Evolutionary conservation across 2,797 vertebrate species (phyloP).

Genomic region (Megalops cyprinoides): DNA sequence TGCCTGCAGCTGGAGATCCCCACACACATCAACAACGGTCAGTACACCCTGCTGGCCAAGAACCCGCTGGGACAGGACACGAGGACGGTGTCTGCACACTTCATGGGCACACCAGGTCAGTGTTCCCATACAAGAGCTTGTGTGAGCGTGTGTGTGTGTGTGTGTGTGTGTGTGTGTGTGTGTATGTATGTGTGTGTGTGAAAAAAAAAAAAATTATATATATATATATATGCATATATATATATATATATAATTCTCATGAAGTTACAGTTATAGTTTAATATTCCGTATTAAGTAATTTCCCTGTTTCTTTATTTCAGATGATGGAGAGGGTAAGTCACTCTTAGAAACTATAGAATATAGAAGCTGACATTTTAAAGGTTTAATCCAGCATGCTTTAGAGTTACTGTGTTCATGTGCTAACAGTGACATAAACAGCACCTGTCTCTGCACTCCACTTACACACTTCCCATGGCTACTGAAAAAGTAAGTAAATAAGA

Average conservation of each 20-base stretch:
- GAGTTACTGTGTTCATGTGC: background rate
- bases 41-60: constrained; percentile 88
- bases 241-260: no score
- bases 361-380: no score
- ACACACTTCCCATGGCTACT: no score
- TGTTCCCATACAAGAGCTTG: constrained; percentile 56
- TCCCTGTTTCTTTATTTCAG: constrained; percentile 8
- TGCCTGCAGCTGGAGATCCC: constrained; percentile 94
- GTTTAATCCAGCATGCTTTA: background rate
- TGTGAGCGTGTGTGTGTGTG: background rate
- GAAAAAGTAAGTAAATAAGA: no score
- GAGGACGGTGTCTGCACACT: constrained; percentile 85
- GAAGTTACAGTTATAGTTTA: no score
- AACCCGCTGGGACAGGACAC: constrained; percentile 87
- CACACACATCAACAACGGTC: constrained; percentile 94
- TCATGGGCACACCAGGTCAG: constrained; percentile 84
- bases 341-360: no score
- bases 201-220: no score
- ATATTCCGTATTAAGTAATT: background rate
- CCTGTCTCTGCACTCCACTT: no score
- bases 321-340: background rate
- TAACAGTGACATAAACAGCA: background rate
- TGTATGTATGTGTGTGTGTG: background rate
- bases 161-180: background rate
- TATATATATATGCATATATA: no score